Evolutionary conservation across 2,888 invertebrate species (phyloP).

Genomic region (Cephus pygmeus): DNA sequence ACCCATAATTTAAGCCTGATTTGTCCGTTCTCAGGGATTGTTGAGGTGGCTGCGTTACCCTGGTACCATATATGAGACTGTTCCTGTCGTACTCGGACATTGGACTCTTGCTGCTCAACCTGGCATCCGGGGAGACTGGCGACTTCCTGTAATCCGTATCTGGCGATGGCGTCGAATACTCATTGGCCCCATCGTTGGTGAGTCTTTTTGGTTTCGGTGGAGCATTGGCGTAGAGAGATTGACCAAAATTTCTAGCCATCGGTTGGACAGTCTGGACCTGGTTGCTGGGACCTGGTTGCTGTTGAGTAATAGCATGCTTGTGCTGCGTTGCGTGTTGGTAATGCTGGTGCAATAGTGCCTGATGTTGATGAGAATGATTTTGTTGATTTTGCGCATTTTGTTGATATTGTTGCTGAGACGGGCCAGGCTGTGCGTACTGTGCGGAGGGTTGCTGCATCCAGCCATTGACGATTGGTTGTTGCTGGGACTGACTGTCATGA

Average conservation of each 20-base stretch:
- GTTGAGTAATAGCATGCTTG: slow-evolving; percentile 46
- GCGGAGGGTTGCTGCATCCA: slow-evolving; percentile 50
- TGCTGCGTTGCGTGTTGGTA: slow-evolving; percentile 20
- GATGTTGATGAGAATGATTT: slow-evolving; percentile 40
- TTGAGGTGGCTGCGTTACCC: slow-evolving; percentile 60
- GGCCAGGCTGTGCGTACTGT: slow-evolving; percentile 45
- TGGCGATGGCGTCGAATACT: slow-evolving; percentile 77
- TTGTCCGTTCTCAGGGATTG: slow-evolving; percentile 57
- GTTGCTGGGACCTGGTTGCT: slow-evolving; percentile 40
- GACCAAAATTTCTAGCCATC: slow-evolving; percentile 67
- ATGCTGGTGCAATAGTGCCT: slow-evolving; percentile 41
- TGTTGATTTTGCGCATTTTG: slow-evolving; percentile 19
- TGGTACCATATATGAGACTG: slow-evolving; percentile 45
- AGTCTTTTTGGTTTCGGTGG: slow-evolving; percentile 88
- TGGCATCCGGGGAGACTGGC: slow-evolving; percentile 49
- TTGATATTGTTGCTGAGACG: slow-evolving; percentile 39
- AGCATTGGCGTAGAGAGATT: slow-evolving; percentile 89
- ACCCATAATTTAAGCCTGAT: slow-evolving; percentile 62
- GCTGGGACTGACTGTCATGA: slow-evolving; percentile 32
- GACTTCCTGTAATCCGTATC: slow-evolving; percentile 54
- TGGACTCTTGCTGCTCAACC: slow-evolving; percentile 49
- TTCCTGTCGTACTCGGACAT: slow-evolving; percentile 50
- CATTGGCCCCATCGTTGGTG: slow-evolving; percentile 72
- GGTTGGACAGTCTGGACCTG: slow-evolving; percentile 50
- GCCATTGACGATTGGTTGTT: slow-evolving; percentile 49